Evolutionary conservation across 2,797 vertebrate species (phyloP).

Genomic region (Pelochelys cantorii): DNA sequence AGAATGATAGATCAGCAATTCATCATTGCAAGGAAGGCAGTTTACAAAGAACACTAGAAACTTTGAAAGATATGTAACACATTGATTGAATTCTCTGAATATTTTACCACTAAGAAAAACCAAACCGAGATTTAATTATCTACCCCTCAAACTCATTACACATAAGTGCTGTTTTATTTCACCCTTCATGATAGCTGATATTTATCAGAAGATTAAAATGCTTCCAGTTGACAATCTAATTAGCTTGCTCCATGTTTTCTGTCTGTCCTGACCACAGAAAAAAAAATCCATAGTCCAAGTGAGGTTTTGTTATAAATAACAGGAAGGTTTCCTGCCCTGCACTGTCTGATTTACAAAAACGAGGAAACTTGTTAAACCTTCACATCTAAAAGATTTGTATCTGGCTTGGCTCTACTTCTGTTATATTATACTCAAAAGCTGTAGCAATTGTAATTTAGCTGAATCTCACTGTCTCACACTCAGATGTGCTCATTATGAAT

Average conservation of each 20-base stretch:
- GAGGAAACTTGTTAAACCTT: background rate
- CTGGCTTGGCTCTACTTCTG: accelerated
- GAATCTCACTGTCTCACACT: background rate
- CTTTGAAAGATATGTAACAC: slow-evolving; percentile 70
- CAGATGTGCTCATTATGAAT: background rate
- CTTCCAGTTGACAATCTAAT: slow-evolving; percentile 36
- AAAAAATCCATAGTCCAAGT: background rate
- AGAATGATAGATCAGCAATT: slow-evolving; percentile 64
- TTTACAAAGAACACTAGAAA: slow-evolving; percentile 67
- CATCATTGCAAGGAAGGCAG: slow-evolving; percentile 63
- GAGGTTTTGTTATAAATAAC: background rate
- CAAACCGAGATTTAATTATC: slow-evolving; percentile 52
- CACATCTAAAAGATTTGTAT: background rate
- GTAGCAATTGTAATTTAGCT: background rate
- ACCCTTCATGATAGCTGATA: slow-evolving; percentile 30
- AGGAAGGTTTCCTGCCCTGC: background rate
- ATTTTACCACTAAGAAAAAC: slow-evolving; percentile 39
- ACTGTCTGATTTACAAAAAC: background rate
- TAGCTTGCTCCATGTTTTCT: slow-evolving; percentile 48
- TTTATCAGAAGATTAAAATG: slow-evolving; percentile 57
- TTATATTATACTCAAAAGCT: background rate
- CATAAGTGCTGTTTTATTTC: slow-evolving; percentile 9
- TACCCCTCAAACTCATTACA: background rate
- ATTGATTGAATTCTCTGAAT: slow-evolving; percentile 57
- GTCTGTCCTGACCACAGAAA: slow-evolving; percentile 36